Conservation (phyloP, 2,113 vertebrate genomes). For the Noturus placidus region DNA sequence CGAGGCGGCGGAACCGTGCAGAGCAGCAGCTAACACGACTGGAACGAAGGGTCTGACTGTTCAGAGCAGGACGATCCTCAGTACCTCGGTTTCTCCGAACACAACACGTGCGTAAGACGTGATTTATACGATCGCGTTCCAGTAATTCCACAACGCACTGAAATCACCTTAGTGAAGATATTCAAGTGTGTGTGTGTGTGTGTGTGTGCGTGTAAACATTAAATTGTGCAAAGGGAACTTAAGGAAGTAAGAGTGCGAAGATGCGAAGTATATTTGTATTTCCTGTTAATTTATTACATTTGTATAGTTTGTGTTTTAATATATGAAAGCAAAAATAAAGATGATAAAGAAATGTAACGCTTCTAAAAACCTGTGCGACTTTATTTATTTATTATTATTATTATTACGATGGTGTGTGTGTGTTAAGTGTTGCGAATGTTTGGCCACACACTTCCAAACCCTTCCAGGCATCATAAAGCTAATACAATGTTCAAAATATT, state of each 20-base stretch:
- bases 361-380: not conserved
- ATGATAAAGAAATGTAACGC: not conserved
- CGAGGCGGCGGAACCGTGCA: slow-evolving; percentile 66
- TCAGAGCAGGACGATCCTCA: not conserved
- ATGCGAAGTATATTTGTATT: slow-evolving; percentile 33
- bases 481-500: not conserved
- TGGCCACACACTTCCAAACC: not conserved
- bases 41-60: not conserved
- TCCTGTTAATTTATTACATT: slow-evolving; percentile 50
- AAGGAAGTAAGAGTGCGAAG: not conserved
- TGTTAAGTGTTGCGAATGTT: not conserved
- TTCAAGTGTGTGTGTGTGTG: not conserved
- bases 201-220: not conserved
- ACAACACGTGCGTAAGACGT: too few relatives aligned
- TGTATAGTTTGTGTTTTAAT: slow-evolving; percentile 35
- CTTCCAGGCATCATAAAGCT: not conserved
- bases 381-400: not conserved
- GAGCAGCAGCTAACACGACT: slow-evolving; percentile 61
- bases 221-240: not conserved
- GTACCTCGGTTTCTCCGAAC: not conserved
- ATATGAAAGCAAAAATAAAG: slow-evolving; percentile 41
- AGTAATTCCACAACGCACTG: not conserved
- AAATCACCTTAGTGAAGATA: not conserved
- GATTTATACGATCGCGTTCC: not conserved
- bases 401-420: not conserved